These are phyloP conservation scores for Zosterops hypoxanthus DNA, from an alignment of 2,113 vertebrate genomes.

Conservation along the genomic window DNA sequence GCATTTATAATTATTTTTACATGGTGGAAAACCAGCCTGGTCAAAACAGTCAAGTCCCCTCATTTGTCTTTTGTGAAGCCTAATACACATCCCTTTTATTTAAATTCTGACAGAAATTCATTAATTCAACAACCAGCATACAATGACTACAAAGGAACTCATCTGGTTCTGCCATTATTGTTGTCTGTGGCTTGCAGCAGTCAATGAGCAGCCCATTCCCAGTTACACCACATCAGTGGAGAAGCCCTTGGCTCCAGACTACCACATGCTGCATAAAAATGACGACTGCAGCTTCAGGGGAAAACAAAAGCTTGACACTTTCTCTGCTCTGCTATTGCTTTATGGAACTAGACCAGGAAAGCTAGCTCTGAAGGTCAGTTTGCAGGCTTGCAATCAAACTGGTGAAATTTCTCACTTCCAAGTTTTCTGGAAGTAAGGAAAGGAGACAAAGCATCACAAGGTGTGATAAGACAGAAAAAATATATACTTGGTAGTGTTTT, in stretches of 20 bases:
- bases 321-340: background rate
- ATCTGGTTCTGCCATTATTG: background rate
- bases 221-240: background rate
- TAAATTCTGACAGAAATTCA: background rate
- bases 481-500: background rate
- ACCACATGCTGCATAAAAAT: background rate
- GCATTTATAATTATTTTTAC: background rate
- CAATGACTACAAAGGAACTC: background rate
- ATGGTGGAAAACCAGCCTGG: background rate
- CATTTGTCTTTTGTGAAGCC: background rate
- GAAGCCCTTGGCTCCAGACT: background rate
- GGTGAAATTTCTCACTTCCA: background rate
- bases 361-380: background rate
- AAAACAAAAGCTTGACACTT: background rate
- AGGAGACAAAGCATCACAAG: background rate
- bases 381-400: background rate
- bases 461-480: background rate
- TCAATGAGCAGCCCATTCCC: background rate
- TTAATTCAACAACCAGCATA: background rate
- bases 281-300: background rate
- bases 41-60: background rate
- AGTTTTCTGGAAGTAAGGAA: background rate
- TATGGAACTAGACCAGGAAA: background rate
- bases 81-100: background rate
- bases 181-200: background rate